A percentile compares a stretch with the other conserved stretches of the same genome.
These are phyloP conservation scores for Toxotes lorentzi DNA, from an alignment of 2,797 vertebrate genomes.

Conservation along the genomic window DNA sequence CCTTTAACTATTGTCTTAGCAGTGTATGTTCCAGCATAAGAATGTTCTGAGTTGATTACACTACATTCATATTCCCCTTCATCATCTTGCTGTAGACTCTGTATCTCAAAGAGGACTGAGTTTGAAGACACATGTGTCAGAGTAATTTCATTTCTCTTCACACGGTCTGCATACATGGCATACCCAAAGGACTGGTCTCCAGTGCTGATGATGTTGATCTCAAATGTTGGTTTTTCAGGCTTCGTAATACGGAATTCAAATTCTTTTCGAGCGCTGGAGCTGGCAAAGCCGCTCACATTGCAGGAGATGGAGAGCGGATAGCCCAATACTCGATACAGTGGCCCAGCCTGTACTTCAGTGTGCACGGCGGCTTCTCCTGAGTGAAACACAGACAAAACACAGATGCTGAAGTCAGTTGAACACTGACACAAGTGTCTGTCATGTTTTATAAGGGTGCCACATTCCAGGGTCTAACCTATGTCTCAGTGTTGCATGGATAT, in stretches of 20 bases:
- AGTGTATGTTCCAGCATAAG: conserved; percentile 70
- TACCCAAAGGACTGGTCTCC: rapidly evolving
- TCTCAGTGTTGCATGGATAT: neutral
- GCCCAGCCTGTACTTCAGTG: conserved; percentile 78
- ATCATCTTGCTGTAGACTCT: conserved; percentile 61
- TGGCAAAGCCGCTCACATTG: conserved; percentile 74
- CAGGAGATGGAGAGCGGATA: conserved; percentile 79
- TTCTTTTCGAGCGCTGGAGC: rapidly evolving
- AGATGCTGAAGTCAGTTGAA: neutral
- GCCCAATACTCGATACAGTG: conserved; percentile 81
- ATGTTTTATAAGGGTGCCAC: neutral
- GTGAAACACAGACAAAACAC: conserved; percentile 31
- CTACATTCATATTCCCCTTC: conserved; percentile 79
- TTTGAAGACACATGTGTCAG: conserved; percentile 62
- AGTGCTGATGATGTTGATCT: conserved; percentile 77
- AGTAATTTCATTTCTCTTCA: conserved; percentile 36
- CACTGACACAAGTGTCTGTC: neutral
- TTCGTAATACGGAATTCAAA: conserved; percentile 72
- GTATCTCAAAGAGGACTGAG: conserved; percentile 79
- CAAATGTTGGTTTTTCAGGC: rapidly evolving
- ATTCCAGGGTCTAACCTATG: neutral
- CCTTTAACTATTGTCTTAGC: conserved; percentile 77
- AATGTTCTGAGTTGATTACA: conserved; percentile 24
- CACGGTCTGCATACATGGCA: rapidly evolving
- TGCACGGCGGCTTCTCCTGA: conserved; percentile 75